Percentiles rank a stretch among this genome's conserved stretches.
Evolutionary conservation across 2,113 vertebrate species (phyloP).

Genomic region (Eidolon helvum): DNA sequence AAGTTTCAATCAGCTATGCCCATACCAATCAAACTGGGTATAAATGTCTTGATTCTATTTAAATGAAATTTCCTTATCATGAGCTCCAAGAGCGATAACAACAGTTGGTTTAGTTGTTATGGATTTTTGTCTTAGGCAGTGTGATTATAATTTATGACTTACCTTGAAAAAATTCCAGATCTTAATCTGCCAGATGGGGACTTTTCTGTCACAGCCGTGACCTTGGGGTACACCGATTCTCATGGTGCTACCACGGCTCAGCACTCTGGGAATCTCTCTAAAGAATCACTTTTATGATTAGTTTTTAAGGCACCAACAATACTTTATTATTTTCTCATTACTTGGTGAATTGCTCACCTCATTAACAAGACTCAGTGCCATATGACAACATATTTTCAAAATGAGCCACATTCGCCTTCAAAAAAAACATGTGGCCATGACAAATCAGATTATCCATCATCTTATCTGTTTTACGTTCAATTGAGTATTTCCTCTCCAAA

Average conservation of each 20-base stretch:
- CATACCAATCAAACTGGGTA: background rate
- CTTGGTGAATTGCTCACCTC: background rate
- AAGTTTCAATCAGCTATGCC: background rate
- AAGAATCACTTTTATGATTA: background rate
- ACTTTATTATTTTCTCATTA: background rate
- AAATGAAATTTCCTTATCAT: background rate
- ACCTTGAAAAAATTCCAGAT: background rate
- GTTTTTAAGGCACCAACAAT: background rate
- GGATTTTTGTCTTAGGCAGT: background rate
- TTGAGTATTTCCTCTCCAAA: background rate
- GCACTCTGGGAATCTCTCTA: background rate
- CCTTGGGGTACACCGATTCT: background rate
- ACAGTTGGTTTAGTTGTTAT: background rate
- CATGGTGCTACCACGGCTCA: background rate
- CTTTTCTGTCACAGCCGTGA: background rate
- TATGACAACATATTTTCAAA: background rate
- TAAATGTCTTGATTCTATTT: background rate
- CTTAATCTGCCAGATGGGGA: background rate
- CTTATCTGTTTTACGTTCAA: background rate
- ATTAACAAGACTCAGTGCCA: background rate
- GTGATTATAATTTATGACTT: background rate
- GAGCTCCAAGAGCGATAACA: background rate
- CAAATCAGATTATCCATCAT: background rate
- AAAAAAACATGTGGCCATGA: background rate
- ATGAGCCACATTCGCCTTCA: background rate